Conservation (phyloP, 1,140 invertebrate species). For the Megalopta genalis region DNA sequence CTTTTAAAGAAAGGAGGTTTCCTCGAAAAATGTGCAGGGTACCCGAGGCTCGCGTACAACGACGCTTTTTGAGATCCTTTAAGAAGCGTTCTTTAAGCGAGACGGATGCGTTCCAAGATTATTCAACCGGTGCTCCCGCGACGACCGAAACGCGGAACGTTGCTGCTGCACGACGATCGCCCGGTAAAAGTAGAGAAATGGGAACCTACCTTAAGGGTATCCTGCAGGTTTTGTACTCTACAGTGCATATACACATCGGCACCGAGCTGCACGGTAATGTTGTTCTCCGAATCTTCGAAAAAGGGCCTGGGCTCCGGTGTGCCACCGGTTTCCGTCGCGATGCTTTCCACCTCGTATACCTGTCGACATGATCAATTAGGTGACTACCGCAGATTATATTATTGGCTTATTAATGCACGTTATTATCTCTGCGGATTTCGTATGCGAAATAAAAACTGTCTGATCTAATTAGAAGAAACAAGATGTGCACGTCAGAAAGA, state of each 20-base stretch:
- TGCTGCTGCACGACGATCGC: no score
- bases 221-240: constrained; percentile 83
- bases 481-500: no score
- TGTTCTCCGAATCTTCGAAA: constrained; percentile 81
- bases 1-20: not conserved
- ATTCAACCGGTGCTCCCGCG: not conserved
- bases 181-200: constrained; percentile 7
- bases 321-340: constrained; percentile 75
- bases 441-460: no score
- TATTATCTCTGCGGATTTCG: no score
- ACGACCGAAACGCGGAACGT: not conserved
- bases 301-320: constrained; percentile 81
- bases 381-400: not conserved
- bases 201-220: constrained; percentile 82
- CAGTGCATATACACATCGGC: constrained; percentile 83
- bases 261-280: constrained; percentile 83
- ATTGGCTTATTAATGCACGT: no score
- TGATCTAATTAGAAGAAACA: no score
- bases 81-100: not conserved
- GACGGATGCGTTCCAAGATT: constrained; percentile 10
- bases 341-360: constrained; percentile 78
- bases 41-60: not conserved
- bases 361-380: constrained; percentile 30
- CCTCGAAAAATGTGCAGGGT: not conserved
- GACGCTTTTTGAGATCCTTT: constrained; percentile 7